phyloP scores from a whole-genome alignment of 2,888 invertebrate species.

The Desoria tigrina region DNA sequence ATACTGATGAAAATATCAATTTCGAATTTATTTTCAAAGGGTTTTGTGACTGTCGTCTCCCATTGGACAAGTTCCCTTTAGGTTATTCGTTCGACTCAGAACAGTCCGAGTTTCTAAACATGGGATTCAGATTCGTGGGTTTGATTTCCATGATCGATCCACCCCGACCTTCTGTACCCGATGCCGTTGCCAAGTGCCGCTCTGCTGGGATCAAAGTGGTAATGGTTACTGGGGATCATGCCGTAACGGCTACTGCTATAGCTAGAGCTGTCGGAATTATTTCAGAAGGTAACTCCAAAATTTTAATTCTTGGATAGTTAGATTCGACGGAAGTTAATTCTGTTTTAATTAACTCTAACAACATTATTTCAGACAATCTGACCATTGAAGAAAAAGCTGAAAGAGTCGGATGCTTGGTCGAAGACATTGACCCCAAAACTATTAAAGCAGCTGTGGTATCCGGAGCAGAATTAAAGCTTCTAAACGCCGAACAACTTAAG shows the following conservation, averaged over 20 bases:
- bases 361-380: background rate
- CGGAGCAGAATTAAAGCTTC: constrained; percentile 47
- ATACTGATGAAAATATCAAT: too few species aligned
- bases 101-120: too few species aligned
- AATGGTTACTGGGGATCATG: constrained; percentile 36
- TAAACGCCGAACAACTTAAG: constrained; percentile 60
- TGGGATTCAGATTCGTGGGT: constrained; percentile 33
- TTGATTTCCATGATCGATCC: constrained; percentile 38
- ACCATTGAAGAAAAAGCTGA: constrained; percentile 58
- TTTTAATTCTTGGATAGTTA: too few species aligned
- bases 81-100: too few species aligned
- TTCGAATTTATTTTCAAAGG: too few species aligned
- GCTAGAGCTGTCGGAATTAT: constrained; percentile 34
- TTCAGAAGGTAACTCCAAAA: constrained; percentile 11
- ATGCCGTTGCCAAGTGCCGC: constrained; percentile 32
- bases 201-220: constrained; percentile 27
- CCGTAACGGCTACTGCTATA: constrained; percentile 33
- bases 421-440: constrained; percentile 47
- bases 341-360: too few species aligned
- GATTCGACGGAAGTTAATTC: too few species aligned
- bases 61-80: constrained; percentile 19
- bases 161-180: constrained; percentile 15
- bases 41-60: constrained; percentile 35
- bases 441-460: constrained; percentile 36
- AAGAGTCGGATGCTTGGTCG: constrained; percentile 54